Base-by-base conservation (phyloP, 2,113 vertebrate genomes). In the Lepisosteus oculatus region DNA sequence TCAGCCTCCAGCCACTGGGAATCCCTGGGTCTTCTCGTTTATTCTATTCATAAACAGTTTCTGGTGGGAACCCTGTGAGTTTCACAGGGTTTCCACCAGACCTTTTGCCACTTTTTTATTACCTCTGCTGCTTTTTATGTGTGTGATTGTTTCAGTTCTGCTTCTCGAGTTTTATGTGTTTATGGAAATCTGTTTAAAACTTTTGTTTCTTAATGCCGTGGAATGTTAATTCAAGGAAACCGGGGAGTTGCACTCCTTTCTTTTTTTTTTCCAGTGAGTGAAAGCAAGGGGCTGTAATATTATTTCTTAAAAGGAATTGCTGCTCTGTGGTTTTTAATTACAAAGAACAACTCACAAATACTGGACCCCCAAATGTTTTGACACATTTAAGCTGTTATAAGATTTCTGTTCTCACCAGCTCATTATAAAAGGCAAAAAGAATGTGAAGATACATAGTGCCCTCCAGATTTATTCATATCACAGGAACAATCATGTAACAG, bases 1-100 rank as follows among this genome's bases (percentile, higher is more conserved):
- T 84, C 78, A 77, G 83, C 77, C 75, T 71, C 72, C 42, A 79
- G 75, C 79, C 69, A 65, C 76, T 76, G 78, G 70, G 72, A 74
- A 74, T 67, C 67, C 45, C 17, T 57, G 67, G 65, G 8, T 45
- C 56, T 76, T 84, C 84, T 83, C 76, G 85, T 85, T 83, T 77
- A 76, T 80, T 85, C 84, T 77, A 76, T 80, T 74, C 59, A 55
- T 79, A 79, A 43, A 76, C 65, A 72, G 11, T 13, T 67, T 69
- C 65, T 6, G 29, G 29, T 29, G 29, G 29, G 29, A 29, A 29
- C 29, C 29, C 29, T 29, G 29, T 29, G 29, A 29, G 29, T 29
- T 29, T 29, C 29, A 29, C 29, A 29, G 29, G 29, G 29, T 29
- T 29, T 29, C 29, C 29, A 29, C 29, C 29, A 29, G 29, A 29